Base-by-base conservation (phyloP, 1,140 invertebrate species). In the Brachystomella parvula region DNA sequence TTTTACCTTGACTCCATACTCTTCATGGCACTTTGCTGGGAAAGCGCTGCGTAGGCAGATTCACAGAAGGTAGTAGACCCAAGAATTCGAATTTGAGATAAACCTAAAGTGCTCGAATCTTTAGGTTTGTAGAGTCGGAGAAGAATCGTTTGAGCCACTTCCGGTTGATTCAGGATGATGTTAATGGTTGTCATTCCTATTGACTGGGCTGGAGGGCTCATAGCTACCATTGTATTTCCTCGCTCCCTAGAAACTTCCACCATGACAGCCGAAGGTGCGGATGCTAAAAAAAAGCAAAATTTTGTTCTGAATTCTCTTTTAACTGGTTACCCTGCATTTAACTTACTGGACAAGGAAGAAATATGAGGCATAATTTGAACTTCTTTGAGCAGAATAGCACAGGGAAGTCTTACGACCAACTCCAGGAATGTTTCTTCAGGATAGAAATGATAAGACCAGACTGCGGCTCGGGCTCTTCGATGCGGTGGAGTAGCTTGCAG, bases 361-460 rank as follows among this genome's bases (percentile, higher is more conserved):
- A 88, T 83, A 77, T 96, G 91, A 6, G 92, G 92, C 75, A 92
- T 87, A 39, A 95, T 79, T 72, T 94, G 90, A 12, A 96, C 87
- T 81, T 94, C 90, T 75, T 81, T 85, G n/a, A 95, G 78, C 58
- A 93, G 79, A 73, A 94, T 85, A n/a, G 92, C 90, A 76, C 89
- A 93, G 0, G 91, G 92, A 70, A 95, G 78, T n/a, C 85, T 87
- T 26, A 95, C 83, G 3, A 86, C 89, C 3, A 95, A 81, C 76
- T 94, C 90, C 0, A 94, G 87, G 79, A 88, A 90, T 12, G 85
- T 85, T 79, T 95, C 92, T 72, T 92, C 89, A 0, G 90, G 89
- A 78, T 91, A 92, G 79, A 93, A 96, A 78, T 94, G 90, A 78
- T 94, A 93, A 33, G 89, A 89, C 89, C 92, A 94, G 47, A 91